Base-by-base conservation (phyloP, 2,797 vertebrate species). In the Hyperoplus immaculatus region DNA sequence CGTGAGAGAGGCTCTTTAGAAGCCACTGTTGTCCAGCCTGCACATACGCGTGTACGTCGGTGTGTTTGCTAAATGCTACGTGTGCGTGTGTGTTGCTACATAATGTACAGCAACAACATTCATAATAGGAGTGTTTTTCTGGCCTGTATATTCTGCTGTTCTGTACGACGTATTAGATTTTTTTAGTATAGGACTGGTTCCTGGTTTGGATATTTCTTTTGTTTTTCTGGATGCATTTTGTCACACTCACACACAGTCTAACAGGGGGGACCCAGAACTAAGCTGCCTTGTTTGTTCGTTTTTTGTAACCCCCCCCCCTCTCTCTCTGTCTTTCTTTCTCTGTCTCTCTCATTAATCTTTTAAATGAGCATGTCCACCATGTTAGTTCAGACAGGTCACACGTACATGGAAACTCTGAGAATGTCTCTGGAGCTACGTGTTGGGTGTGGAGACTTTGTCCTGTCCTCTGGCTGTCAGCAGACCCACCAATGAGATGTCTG, bases 121-220 rank as follows among this genome's bases (percentile, higher is more conserved):
- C 75, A 83, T 83, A 69, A 58, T 81, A 83, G 87, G 86, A 81
- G 86, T 84, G 89, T 83, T 71, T 77, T 79, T 77, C 69, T 72
- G 88, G 90, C 84, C 85, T 93, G 89, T 93, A 88, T 87, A 91
- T 93, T 92, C 82, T 91, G 91, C 89, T 91, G 91, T 90, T 91
- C 78, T 77, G 79, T 92, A 82, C 10, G 42, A 87, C 80, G 82
- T 76, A 74, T 74, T 89, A 38, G 76, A 71, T 72, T 83, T 89
- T 77, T 85, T 77, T 85, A 83, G 90, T 79, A 77, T 78, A 84
- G 93, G 89, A 89, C 91, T 93, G 93, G 90, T 88, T 92, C 92
- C 92, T 93, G 77, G 69, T 69, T 80, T 29, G 4, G 29, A 29
- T 29, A 29, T 29, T 46, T 16, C 41, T 8, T 69, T 63, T 5